Base-by-base conservation (phyloP, 2,888 invertebrate genomes). In the Leptinotarsa juncta region DNA sequence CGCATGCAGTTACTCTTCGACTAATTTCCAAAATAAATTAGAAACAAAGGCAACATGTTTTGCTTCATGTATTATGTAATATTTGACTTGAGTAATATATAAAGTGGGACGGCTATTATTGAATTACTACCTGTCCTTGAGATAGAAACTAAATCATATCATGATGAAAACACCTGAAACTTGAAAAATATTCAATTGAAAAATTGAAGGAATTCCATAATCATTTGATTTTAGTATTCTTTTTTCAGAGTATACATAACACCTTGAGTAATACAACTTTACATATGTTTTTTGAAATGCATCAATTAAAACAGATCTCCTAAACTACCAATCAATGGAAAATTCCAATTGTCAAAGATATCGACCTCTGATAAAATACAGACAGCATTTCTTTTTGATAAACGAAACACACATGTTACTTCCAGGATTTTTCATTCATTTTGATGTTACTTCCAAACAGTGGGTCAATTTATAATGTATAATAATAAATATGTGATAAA, bases 401-500 rank as follows among this genome's bases (percentile, higher is more conserved):
- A 51, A 16, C n/a, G n/a, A 51, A 57, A 20, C 10, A 14, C 4
- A 14, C 26, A 23, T 57, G 3, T 12, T 5, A 14, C 18, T 57
- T n/a, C 16, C 7, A 4, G 18, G 20, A 23, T n/a, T n/a, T n/a
- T n/a, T n/a, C n/a, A n/a, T n/a, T n/a, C n/a, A n/a, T n/a, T n/a
- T n/a, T n/a, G n/a, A n/a, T n/a, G n/a, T n/a, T n/a, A n/a, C n/a
- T n/a, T 14, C 26, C 20, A 57, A 23, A 3, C 16, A 57, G 23
- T 23, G 15, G 57, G 57, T 23, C 57, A 57, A 57, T 20, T 57
- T 23, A 57, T 23, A 57, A 12, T 1, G 3, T 14, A 16, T 15
- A 23, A 57, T 57, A 42, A 14, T 60, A 26, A 26, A 26, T 18
- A 62, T 62, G 32, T 32, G 62, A 62, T 62, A 62, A 32, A 62